phyloP scores from a whole-genome alignment of 2,797 vertebrate genomes.

The Sebastolobus alascanus region DNA sequence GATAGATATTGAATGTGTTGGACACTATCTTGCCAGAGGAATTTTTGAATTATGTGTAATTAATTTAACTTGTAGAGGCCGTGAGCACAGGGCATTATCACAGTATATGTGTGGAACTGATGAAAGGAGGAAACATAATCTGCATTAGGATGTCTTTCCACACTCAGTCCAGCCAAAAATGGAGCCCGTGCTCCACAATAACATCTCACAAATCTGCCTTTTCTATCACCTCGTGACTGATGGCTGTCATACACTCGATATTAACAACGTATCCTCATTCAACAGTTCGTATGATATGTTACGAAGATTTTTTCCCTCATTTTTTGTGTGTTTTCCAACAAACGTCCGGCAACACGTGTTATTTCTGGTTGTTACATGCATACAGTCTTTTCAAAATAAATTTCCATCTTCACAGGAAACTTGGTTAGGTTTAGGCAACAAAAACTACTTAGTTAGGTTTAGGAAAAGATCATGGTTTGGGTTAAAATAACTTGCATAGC shows the following conservation, averaged over 20 bases:
- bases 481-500: no score
- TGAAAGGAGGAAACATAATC: background rate
- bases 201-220: background rate
- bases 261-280: no score
- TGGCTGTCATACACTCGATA: background rate
- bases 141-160: background rate
- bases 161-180: background rate
- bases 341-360: no score
- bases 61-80: background rate
- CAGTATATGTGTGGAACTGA: constrained; percentile 5
- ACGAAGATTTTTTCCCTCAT: no score
- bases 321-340: no score
- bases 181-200: background rate
- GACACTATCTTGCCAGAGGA: background rate
- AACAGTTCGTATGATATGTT: no score
- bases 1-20: constrained; percentile 9
- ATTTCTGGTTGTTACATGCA: no score
- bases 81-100: background rate
- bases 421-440: no score
- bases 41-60: background rate
- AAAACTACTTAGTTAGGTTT: fast-evolving
- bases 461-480: no score
- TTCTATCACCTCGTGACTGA: background rate
- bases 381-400: fast-evolving
- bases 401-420: no score